A percentile compares a stretch with the other conserved stretches of the same genome.
These are phyloP conservation scores for Pteruthius melanotis DNA, from an alignment of 2,113 vertebrate species.

Conservation along the genomic window DNA sequence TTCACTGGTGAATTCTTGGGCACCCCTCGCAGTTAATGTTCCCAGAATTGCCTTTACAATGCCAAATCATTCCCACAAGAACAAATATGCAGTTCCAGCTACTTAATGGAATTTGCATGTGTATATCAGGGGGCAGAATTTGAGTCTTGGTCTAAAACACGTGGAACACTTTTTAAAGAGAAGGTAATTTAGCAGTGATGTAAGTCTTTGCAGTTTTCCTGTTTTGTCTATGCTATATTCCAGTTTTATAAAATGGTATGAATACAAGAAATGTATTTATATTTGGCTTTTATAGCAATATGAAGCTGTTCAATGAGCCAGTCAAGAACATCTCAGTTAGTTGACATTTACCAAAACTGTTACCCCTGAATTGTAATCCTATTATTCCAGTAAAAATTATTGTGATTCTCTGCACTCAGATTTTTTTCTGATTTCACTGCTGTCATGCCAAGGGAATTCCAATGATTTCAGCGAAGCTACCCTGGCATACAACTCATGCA, in stretches of 20 bases:
- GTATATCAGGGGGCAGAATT: constrained; percentile 15
- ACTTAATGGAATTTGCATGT: constrained; percentile 24
- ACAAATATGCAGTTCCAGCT: background rate
- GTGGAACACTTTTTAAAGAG: background rate
- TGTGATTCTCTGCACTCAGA: background rate
- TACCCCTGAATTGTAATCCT: background rate
- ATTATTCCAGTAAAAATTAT: background rate
- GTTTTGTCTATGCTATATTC: background rate
- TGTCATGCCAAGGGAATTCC: background rate
- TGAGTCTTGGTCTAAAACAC: background rate
- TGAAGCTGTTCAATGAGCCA: background rate
- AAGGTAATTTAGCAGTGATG: background rate
- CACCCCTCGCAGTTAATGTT: background rate
- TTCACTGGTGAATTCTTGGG: background rate
- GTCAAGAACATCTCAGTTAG: background rate
- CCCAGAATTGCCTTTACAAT: background rate
- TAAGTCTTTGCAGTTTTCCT: background rate
- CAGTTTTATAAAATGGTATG: background rate
- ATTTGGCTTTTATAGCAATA: background rate
- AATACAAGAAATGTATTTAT: background rate
- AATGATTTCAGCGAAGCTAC: background rate
- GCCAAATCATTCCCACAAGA: background rate
- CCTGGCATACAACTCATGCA: background rate
- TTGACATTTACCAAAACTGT: background rate
- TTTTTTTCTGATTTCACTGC: background rate